Conservation (phyloP, 1,140 invertebrate species). For the Diabrotica virgifera region DNA sequence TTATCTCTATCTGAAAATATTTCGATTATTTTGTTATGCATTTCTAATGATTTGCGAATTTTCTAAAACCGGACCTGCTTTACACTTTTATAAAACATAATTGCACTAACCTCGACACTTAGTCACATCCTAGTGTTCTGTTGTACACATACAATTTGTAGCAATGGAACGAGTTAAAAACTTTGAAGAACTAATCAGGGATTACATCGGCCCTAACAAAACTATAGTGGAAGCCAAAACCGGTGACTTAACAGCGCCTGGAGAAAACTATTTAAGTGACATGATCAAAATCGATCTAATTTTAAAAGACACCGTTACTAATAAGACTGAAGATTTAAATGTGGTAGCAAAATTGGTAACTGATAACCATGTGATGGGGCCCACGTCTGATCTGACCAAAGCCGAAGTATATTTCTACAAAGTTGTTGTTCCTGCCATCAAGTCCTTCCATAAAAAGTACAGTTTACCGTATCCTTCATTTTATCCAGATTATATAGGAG, state of each 20-base stretch:
- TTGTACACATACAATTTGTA: not conserved
- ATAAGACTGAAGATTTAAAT: not conserved
- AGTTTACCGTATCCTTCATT: slow-evolving; percentile 1
- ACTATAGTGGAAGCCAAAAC: not conserved
- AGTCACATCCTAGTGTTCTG: not conserved
- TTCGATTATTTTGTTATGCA: too few species aligned
- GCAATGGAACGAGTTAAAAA: not conserved
- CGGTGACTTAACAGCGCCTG: slow-evolving; percentile 11
- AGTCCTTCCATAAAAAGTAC: slow-evolving; percentile 8
- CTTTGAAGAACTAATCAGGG: not conserved
- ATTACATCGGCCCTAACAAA: not conserved
- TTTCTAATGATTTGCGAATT: too few species aligned
- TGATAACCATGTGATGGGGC: not conserved
- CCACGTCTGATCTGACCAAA: not conserved
- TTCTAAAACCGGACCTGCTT: too few species aligned
- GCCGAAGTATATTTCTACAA: slow-evolving; percentile 19
- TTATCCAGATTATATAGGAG: slow-evolving; percentile 18
- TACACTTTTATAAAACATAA: too few species aligned
- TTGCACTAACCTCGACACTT: not conserved
- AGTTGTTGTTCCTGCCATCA: slow-evolving; percentile 9
- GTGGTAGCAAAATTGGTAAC: slow-evolving; percentile 14
- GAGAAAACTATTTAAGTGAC: slow-evolving; percentile 19
- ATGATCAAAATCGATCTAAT: slow-evolving; percentile 13
- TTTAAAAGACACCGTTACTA: not conserved
- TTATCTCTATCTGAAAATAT: too few species aligned